Percentiles rank a stretch among this genome's conserved stretches.
These are phyloP conservation scores for Caenorhabditis zanzibari DNA, from an alignment of 2,888 invertebrate genomes.

Conservation along the genomic window DNA sequence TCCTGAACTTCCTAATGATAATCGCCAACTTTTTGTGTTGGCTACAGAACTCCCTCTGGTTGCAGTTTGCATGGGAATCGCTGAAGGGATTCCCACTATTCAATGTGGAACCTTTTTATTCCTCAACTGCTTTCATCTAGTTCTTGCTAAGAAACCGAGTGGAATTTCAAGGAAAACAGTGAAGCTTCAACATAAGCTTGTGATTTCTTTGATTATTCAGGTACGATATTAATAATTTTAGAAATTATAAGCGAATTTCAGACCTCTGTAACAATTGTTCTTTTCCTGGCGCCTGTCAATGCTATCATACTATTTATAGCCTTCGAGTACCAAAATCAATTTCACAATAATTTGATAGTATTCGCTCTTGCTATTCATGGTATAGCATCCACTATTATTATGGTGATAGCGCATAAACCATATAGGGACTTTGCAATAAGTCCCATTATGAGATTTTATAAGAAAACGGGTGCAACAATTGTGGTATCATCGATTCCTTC, in stretches of 20 bases:
- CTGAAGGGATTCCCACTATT: slow-evolving; percentile 1
- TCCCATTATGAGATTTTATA: neutral
- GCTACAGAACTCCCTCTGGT: neutral
- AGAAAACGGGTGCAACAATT: no score
- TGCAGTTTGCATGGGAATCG: neutral
- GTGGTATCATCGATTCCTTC: neutral
- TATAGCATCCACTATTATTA: neutral
- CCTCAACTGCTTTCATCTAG: neutral
- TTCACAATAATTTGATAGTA: slow-evolving; percentile 1
- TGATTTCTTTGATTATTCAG: slow-evolving; percentile 14
- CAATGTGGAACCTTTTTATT: neutral
- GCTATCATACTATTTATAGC: neutral
- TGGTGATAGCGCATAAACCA: slow-evolving; percentile 9
- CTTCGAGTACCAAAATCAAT: slow-evolving; percentile 15
- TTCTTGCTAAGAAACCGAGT: neutral
- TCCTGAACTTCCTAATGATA: neutral
- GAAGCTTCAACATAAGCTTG: neutral
- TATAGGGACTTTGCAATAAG: neutral
- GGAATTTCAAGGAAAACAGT: slow-evolving; percentile 1
- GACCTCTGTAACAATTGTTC: neutral
- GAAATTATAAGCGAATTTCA: neutral
- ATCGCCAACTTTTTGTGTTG: neutral
- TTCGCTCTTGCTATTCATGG: slow-evolving; percentile 16
- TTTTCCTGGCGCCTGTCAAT: slow-evolving; percentile 5
- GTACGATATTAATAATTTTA: neutral